These are phyloP conservation scores for Harpalus rufipes DNA, from an alignment of 2,888 invertebrate genomes.

Conservation along the genomic window DNA sequence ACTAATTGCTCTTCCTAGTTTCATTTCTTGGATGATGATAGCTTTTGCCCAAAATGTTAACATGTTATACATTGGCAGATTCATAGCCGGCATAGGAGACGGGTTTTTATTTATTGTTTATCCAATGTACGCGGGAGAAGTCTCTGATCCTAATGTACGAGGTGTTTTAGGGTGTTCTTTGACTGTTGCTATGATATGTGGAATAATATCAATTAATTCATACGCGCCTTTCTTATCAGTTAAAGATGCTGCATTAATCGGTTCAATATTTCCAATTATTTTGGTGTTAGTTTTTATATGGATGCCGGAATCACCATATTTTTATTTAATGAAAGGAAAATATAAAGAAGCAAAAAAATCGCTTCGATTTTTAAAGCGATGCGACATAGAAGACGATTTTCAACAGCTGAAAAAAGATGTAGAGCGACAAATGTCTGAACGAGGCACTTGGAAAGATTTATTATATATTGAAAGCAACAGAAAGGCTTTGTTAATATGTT, in stretches of 20 bases:
- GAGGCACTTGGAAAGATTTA: constrained; percentile 79
- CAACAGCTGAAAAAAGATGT: constrained; percentile 71
- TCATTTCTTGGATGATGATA: constrained; percentile 66
- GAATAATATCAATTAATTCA: constrained; percentile 52
- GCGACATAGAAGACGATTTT: constrained; percentile 72
- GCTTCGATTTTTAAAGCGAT: constrained; percentile 71
- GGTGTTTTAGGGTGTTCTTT: constrained; percentile 69
- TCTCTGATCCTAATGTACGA: constrained; percentile 70
- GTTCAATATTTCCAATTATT: constrained; percentile 65
- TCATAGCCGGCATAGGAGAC: constrained; percentile 69
- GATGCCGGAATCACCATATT: constrained; percentile 69
- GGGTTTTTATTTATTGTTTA: constrained; percentile 69
- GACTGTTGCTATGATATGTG: constrained; percentile 67
- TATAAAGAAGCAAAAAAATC: constrained; percentile 70
- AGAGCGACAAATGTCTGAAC: constrained; percentile 72
- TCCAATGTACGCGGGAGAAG: constrained; percentile 70
- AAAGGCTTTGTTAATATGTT: constrained; percentile 81
- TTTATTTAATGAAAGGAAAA: constrained; percentile 67
- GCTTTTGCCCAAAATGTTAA: constrained; percentile 47
- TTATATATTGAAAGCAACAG: constrained; percentile 80
- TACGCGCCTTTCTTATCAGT: constrained; percentile 57
- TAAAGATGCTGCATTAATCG: constrained; percentile 36
- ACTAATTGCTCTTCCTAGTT: constrained; percentile 67
- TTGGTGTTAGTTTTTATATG: constrained; percentile 67
- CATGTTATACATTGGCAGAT: constrained; percentile 66